These are phyloP conservation scores for Oxyura jamaicensis DNA, from an alignment of 2,113 vertebrate species.

Conservation along the genomic window DNA sequence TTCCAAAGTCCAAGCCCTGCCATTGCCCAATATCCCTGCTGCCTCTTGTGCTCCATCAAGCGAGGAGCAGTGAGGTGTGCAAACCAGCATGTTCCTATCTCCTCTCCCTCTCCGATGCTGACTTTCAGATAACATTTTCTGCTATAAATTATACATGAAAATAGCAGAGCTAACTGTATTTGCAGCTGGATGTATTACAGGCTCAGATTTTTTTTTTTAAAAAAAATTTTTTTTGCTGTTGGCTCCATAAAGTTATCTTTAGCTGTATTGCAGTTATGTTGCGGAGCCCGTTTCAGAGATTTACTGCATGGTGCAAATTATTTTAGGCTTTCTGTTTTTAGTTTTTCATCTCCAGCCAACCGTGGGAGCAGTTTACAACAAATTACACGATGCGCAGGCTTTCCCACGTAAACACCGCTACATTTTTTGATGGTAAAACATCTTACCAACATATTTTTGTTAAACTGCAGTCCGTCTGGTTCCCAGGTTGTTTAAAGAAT, in stretches of 20 bases:
- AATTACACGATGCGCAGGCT: background rate
- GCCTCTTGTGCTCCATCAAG: background rate
- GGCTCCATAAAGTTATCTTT: background rate
- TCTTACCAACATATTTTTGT: background rate
- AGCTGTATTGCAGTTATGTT: background rate
- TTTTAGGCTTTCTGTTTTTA: background rate
- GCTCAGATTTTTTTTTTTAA: background rate
- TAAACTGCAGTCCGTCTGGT: background rate
- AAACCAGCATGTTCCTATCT: rapidly evolving
- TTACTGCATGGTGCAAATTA: background rate
- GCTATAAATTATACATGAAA: background rate
- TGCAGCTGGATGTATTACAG: background rate
- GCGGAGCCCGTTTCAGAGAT: background rate
- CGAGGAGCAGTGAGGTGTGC: background rate
- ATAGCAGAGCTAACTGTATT: background rate
- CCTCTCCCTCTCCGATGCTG: background rate
- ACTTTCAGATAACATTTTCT: background rate
- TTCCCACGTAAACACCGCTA: background rate
- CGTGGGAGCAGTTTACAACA: background rate
- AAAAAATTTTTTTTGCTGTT: no score
- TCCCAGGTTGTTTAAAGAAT: background rate
- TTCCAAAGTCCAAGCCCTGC: background rate
- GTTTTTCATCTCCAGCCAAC: background rate
- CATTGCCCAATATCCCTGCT: background rate
- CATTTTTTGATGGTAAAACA: background rate